Base-by-base conservation (phyloP, 2,113 vertebrate species). In the Limnothrissa miodon region DNA sequence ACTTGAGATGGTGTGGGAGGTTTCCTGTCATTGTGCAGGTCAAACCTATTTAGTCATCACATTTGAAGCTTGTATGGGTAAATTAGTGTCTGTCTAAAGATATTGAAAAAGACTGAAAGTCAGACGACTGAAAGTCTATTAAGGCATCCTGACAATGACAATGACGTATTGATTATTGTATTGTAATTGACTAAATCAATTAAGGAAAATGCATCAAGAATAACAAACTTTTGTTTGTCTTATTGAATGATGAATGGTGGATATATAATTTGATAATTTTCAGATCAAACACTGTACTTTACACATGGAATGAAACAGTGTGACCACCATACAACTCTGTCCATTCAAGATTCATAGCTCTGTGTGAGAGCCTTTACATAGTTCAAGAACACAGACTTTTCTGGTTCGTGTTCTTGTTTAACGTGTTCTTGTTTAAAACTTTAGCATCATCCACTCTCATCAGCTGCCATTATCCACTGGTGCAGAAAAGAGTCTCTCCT, bases 1-100 rank as follows among this genome's bases (percentile, higher is more conserved):
- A 29, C 25, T 74, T 11, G 2, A 74, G 66, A 74, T 19, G 25
- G 25, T 33, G 59, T 66, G 11, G 66, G 66, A 1, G 13, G 15
- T 74, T 39, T 74, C 66, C 66, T 74, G 66, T 25, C 10, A 66
- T 66, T 74, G 66, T 74, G 13, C 66, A 36, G 66, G 66, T 36
- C 66, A 74, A 74, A 74, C 66, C 5, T 3, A 1, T 74, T 36
- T 11, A 74, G 66, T 36, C 25, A 15, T 15, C 66, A 33, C 29
- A 15, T 17, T 36, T 36, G 66, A 74, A 4, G 29, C 15, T 11
- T 36, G 2, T 74, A 13, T 56, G 21, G 51, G 29, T 33, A 66
- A 17, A 33, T 74, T 29, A 13, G 66, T 74, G 29, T 13, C 29
- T 74, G 33, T 39, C 29, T 36, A 74, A 36, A 11, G 11, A 74